phyloP scores from a whole-genome alignment of 2,113 vertebrate species.

The Emberiza fucata region DNA sequence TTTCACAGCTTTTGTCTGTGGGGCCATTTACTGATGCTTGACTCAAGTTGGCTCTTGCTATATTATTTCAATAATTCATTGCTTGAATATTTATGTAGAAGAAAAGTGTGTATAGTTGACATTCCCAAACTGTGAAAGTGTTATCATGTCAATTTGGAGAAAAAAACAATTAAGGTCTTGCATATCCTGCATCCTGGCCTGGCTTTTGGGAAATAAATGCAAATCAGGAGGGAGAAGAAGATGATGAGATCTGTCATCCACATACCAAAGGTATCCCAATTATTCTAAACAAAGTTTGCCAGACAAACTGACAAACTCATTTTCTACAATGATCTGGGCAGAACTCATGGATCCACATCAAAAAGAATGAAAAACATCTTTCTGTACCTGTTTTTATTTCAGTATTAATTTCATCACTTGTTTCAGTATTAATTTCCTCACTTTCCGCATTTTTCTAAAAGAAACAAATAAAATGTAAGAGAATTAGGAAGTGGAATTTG shows the following conservation, averaged over 20 bases:
- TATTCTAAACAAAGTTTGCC: background rate
- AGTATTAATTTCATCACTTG: background rate
- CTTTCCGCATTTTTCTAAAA: background rate
- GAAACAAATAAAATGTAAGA: background rate
- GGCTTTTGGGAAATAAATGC: background rate
- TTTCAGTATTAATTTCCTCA: background rate
- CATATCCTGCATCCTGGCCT: background rate
- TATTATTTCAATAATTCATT: background rate
- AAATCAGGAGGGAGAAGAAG: background rate
- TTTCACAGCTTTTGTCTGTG: background rate
- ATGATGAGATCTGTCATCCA: background rate
- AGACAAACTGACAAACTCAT: background rate
- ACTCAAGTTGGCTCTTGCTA: background rate
- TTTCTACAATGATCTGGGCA: background rate
- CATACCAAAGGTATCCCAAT: background rate
- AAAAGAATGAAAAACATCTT: background rate
- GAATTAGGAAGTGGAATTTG: background rate
- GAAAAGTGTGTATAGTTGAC: background rate
- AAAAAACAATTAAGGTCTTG: background rate
- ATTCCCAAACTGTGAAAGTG: background rate
- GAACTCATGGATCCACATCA: background rate
- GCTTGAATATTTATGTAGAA: background rate
- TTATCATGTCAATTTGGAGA: background rate
- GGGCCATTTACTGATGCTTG: background rate
- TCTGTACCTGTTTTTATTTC: constrained; percentile 16